Evolutionary conservation across 2,797 vertebrate species (phyloP).

Genomic region (Iguana delicatissima): DNA sequence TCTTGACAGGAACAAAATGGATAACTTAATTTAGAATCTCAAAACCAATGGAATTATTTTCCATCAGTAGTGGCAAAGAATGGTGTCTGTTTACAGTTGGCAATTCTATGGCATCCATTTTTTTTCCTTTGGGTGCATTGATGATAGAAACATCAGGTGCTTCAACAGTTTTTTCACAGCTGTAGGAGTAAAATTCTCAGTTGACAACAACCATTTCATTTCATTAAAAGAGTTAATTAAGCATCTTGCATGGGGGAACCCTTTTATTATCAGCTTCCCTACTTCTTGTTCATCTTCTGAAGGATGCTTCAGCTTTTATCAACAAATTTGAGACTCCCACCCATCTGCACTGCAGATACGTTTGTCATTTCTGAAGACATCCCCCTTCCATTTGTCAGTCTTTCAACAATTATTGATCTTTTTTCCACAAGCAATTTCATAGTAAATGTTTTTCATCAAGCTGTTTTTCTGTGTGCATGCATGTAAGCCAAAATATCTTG

Average conservation of each 20-base stretch:
- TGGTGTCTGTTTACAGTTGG: neutral
- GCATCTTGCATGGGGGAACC: conserved; percentile 47
- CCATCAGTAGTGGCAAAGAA: neutral
- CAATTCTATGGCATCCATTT: neutral
- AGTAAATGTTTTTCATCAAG: neutral
- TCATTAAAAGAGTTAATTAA: conserved; percentile 63
- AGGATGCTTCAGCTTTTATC: conserved; percentile 21
- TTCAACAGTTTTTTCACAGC: neutral
- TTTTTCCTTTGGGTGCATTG: neutral
- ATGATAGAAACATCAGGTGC: conserved; percentile 6
- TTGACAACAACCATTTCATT: conserved; percentile 37
- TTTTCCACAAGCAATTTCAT: neutral
- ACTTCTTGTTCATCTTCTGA: conserved; percentile 43
- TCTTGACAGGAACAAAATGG: too few relatives aligned
- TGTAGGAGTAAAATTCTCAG: neutral
- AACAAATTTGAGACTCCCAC: conserved; percentile 23
- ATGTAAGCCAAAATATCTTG: neutral
- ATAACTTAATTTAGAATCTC: too few relatives aligned
- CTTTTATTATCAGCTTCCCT: conserved; percentile 46
- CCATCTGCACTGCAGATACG: conserved; percentile 26
- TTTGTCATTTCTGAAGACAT: conserved; percentile 10
- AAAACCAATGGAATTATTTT: too few relatives aligned
- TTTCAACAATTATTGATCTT: neutral
- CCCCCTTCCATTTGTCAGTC: neutral
- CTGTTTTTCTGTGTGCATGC: too few relatives aligned